phyloP scores from a whole-genome alignment of 2,797 vertebrate species.

The Ispidina lecontei region DNA sequence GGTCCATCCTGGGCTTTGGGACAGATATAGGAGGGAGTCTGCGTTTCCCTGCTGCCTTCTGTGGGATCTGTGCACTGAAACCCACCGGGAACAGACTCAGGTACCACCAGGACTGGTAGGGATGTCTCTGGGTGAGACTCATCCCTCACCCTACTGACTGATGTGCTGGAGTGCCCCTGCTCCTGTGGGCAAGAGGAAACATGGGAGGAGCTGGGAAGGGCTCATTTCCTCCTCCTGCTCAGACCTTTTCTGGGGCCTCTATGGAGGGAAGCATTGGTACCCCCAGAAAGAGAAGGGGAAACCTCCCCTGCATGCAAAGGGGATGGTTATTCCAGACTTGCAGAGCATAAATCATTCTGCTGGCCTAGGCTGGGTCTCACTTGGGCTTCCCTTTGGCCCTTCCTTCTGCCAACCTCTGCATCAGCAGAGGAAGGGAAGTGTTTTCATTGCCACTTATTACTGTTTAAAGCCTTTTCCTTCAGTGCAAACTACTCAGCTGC shows the following conservation, averaged over 20 bases:
- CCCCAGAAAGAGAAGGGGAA: not conserved
- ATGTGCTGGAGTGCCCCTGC: not conserved
- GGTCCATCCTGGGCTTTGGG: slow-evolving; percentile 80
- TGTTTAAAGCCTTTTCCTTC: not conserved
- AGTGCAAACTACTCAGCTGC: not conserved
- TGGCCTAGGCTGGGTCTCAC: not conserved
- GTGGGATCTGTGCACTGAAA: slow-evolving; percentile 82
- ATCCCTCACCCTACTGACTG: rapidly evolving
- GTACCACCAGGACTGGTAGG: slow-evolving; percentile 40
- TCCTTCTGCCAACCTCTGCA: not conserved
- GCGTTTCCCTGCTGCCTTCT: slow-evolving; percentile 81
- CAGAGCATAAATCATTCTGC: not conserved
- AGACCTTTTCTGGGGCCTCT: not conserved
- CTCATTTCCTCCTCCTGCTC: not conserved
- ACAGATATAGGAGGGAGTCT: slow-evolving; percentile 81
- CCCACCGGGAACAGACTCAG: slow-evolving; percentile 78
- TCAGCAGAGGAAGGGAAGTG: not conserved
- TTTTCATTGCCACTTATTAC: not conserved
- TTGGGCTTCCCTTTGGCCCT: not conserved
- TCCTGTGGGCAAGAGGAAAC: not conserved
- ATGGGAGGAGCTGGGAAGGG: not conserved
- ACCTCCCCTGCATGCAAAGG: not conserved
- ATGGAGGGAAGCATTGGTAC: not conserved
- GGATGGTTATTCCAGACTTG: not conserved
- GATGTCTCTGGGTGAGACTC: not conserved